These are phyloP conservation scores for Trichogramma pretiosum DNA, from an alignment of 1,140 invertebrate species.

Conservation along the genomic window DNA sequence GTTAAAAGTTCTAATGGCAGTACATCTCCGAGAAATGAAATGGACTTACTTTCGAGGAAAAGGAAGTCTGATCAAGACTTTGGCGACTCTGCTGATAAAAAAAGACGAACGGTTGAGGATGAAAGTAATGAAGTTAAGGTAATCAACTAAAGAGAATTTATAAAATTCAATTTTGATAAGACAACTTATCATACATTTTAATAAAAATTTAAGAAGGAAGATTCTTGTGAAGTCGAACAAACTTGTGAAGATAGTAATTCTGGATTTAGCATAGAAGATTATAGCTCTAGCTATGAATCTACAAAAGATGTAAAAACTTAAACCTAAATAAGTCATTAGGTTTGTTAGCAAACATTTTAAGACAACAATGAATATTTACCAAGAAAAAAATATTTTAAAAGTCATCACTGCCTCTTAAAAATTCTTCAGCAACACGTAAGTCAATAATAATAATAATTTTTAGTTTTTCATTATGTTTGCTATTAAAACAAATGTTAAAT, in stretches of 20 bases:
- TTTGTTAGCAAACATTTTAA: too few relatives aligned
- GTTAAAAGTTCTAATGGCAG: conserved; percentile 29
- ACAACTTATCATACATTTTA: too few relatives aligned
- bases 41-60: conserved; percentile 23
- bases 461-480: background rate
- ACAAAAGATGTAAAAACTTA: conserved; percentile 35
- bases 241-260: conserved; percentile 39
- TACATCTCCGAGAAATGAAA: conserved; percentile 28
- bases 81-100: conserved; percentile 28
- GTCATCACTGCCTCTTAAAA: too few relatives aligned
- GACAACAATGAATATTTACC: too few relatives aligned
- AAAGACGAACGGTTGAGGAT: conserved; percentile 29
- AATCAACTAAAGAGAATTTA: too few relatives aligned
- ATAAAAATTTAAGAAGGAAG: conserved; percentile 30
- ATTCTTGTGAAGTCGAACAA: conserved; percentile 29
- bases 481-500: background rate
- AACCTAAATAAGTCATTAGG: too few relatives aligned
- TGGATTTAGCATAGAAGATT: conserved; percentile 37
- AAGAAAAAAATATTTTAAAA: too few relatives aligned
- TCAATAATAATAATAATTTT: conserved; percentile 5
- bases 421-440: too few relatives aligned
- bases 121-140: too few relatives aligned
- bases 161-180: too few relatives aligned
- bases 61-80: conserved; percentile 29
- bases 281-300: conserved; percentile 32